phyloP scores from a whole-genome alignment of 2,113 vertebrate species.

The Sebastes fasciatus region DNA sequence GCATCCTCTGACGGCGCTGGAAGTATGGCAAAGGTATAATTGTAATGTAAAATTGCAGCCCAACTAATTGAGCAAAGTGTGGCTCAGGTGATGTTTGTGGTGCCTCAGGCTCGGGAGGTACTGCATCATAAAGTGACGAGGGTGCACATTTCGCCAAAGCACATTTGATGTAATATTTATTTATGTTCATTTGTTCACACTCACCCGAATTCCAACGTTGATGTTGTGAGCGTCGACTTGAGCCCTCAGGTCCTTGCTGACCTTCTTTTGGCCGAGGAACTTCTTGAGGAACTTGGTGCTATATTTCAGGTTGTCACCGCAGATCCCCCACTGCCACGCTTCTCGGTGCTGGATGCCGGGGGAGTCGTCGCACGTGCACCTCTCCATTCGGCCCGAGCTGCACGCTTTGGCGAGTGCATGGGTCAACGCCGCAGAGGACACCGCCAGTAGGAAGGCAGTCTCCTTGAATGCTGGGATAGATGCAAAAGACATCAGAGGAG shows the following conservation, averaged over 20 bases:
- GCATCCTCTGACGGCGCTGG: constrained; percentile 28
- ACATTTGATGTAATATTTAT: not conserved
- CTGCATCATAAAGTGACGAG: not conserved
- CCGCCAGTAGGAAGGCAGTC: constrained; percentile 94
- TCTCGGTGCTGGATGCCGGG: constrained; percentile 94
- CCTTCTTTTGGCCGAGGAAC: constrained; percentile 94
- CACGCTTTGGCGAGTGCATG: constrained; percentile 95
- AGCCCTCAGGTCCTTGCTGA: constrained; percentile 95
- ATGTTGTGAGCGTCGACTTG: constrained; percentile 95
- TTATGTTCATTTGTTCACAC: constrained; percentile 44
- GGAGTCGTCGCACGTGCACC: constrained; percentile 97
- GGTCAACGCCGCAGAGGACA: constrained; percentile 93
- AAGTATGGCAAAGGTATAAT: constrained; percentile 47
- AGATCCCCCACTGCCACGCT: constrained; percentile 98
- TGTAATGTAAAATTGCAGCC: constrained; percentile 42
- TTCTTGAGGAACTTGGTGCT: constrained; percentile 97
- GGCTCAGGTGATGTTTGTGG: constrained; percentile 37
- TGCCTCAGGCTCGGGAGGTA: constrained; percentile 22
- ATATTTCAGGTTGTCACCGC: constrained; percentile 98
- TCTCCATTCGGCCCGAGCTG: constrained; percentile 97
- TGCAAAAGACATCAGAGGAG: constrained; percentile 11
- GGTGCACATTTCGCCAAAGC: not conserved
- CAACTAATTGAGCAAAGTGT: constrained; percentile 43
- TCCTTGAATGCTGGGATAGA: constrained; percentile 93
- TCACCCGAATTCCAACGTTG: constrained; percentile 95